Evolutionary conservation across 2,888 invertebrate species (phyloP).

Genomic region (Muschampia plurimacula): DNA sequence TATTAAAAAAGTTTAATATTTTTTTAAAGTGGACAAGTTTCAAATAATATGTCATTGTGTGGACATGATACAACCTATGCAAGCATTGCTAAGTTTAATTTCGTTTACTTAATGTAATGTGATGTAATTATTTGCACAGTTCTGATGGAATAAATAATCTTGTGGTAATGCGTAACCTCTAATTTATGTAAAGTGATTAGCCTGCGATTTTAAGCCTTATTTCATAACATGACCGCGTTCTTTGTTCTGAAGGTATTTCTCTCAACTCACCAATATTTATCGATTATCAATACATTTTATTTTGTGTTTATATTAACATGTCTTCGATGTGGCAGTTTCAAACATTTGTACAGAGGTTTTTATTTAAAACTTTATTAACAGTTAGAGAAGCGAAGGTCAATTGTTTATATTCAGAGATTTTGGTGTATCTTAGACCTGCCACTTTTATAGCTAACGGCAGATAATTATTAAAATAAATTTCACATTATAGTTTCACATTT

Average conservation of each 20-base stretch:
- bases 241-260: constrained; percentile 8
- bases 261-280: constrained; percentile 13
- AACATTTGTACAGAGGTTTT: constrained; percentile 17
- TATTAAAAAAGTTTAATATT: no score
- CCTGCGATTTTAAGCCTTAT: constrained; percentile 7
- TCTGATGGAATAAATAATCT: constrained; percentile 11
- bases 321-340: background rate
- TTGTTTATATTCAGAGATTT: background rate
- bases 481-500: background rate
- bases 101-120: constrained; percentile 11
- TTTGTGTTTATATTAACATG: constrained; percentile 1
- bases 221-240: constrained; percentile 5
- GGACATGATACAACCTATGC: constrained; percentile 10
- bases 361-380: constrained; percentile 1
- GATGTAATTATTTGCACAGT: constrained; percentile 29
- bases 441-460: background rate
- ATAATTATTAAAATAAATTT: background rate
- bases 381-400: constrained; percentile 16
- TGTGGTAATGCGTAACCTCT: constrained; percentile 1
- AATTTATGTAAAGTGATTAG: constrained; percentile 20
- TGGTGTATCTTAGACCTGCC: background rate
- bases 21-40: background rate
- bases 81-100: constrained; percentile 22
- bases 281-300: background rate
- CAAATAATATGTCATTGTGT: background rate